These are phyloP conservation scores for Trachops cirrhosus DNA, from an alignment of 2,797 vertebrate genomes.

Conservation along the genomic window DNA sequence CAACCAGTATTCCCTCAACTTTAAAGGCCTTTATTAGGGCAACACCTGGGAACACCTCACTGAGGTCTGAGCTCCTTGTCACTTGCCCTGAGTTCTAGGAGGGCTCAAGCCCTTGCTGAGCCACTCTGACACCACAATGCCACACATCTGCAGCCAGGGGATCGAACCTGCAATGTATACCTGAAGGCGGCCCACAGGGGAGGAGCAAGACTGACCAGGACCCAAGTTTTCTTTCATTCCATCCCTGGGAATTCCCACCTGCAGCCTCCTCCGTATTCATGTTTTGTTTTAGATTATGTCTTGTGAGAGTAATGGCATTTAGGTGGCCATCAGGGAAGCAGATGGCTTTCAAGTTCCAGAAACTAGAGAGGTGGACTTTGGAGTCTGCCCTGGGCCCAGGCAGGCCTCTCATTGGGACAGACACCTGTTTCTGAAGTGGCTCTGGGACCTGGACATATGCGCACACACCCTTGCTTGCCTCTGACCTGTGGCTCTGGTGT, in stretches of 20 bases:
- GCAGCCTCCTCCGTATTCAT: accelerated
- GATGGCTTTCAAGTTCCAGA: neutral
- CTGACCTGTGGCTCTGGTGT: neutral
- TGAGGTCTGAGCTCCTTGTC: neutral
- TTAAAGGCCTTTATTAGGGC: neutral
- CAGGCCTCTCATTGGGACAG: neutral
- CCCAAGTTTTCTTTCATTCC: neutral
- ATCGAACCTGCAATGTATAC: neutral
- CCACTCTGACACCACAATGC: no score
- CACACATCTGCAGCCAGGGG: neutral
- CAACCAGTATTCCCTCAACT: no score
- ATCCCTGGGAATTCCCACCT: neutral
- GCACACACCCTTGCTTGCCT: neutral
- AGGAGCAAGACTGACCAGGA: accelerated
- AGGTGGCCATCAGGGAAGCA: neutral
- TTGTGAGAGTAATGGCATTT: no score
- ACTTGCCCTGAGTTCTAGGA: neutral
- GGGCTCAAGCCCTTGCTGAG: neutral
- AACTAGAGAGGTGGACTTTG: no score
- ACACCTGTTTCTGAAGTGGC: neutral
- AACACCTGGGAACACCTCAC: neutral
- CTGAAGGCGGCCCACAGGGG: neutral
- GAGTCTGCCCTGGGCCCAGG: neutral
- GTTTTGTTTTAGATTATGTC: neutral
- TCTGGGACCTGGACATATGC: neutral